Percentiles rank a stretch among this genome's conserved stretches.
phyloP scores from a whole-genome alignment of 2,113 vertebrate genomes.

The Perca flavescens region DNA sequence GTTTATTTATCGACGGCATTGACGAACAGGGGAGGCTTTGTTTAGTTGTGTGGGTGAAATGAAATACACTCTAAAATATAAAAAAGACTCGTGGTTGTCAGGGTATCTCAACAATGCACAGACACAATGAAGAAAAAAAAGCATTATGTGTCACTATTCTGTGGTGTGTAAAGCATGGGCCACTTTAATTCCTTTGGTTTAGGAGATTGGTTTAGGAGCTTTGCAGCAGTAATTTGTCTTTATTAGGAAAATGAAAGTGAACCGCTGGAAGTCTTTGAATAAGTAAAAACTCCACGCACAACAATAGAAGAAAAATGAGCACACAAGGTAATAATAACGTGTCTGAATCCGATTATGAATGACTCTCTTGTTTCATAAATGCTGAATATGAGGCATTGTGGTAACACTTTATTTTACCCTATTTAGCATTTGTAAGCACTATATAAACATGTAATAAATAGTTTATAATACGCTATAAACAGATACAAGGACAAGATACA shows the following conservation, averaged over 20 bases:
- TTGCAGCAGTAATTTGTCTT: background rate
- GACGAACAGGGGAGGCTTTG: conserved; percentile 7
- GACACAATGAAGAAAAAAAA: background rate
- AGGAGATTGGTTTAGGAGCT: background rate
- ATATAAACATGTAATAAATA: background rate
- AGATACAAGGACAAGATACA: background rate
- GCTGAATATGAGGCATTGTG: background rate
- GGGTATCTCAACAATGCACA: background rate
- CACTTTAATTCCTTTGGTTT: background rate
- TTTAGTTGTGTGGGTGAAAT: conserved; percentile 9
- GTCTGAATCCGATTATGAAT: background rate
- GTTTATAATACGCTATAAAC: background rate
- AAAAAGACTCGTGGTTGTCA: background rate
- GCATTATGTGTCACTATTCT: background rate
- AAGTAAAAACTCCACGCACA: no score
- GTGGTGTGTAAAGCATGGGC: background rate
- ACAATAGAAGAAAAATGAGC: no score
- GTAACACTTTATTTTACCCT: background rate
- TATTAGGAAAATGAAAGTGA: background rate
- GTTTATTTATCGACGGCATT: conserved; percentile 18
- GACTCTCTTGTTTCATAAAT: background rate
- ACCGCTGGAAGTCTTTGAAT: background rate
- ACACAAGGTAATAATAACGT: background rate
- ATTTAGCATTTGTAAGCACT: background rate
- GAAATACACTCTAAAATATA: conserved; percentile 5